A percentile compares a stretch with the other conserved stretches of the same genome.
Conservation (phyloP, 2,797 vertebrate species). For the Calcarius lapponicus region DNA sequence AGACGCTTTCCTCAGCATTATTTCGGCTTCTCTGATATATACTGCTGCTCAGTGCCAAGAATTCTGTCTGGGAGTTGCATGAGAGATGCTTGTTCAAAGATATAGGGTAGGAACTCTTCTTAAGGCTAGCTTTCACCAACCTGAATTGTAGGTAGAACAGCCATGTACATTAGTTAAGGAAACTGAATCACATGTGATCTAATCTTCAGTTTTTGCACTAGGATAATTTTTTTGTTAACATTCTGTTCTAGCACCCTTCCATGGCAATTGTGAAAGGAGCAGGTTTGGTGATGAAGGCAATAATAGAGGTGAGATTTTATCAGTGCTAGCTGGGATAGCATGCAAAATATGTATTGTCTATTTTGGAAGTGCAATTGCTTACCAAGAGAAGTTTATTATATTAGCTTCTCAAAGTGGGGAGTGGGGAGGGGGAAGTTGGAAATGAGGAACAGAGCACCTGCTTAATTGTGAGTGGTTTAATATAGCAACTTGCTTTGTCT, state of each 20-base stretch:
- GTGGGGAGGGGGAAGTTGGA: neutral
- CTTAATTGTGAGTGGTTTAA: neutral
- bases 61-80: neutral
- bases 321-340: neutral
- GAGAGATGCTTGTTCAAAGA: neutral
- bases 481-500: neutral
- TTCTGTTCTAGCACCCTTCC: constrained; percentile 89
- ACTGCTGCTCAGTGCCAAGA: neutral
- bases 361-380: neutral
- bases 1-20: neutral
- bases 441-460: neutral
- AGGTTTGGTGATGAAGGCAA: constrained; percentile 98
- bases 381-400: neutral
- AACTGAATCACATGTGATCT: neutral
- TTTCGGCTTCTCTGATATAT: neutral
- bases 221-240: neutral
- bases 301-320: constrained; percentile 90
- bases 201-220: neutral
- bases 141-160: neutral
- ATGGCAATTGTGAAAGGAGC: constrained; percentile 99
- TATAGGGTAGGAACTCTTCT: neutral
- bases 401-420: neutral
- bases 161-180: neutral
- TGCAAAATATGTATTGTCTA: neutral
- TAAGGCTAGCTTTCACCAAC: neutral